Conservation (phyloP, 2,888 invertebrate genomes). For the Protonemura montana region DNA sequence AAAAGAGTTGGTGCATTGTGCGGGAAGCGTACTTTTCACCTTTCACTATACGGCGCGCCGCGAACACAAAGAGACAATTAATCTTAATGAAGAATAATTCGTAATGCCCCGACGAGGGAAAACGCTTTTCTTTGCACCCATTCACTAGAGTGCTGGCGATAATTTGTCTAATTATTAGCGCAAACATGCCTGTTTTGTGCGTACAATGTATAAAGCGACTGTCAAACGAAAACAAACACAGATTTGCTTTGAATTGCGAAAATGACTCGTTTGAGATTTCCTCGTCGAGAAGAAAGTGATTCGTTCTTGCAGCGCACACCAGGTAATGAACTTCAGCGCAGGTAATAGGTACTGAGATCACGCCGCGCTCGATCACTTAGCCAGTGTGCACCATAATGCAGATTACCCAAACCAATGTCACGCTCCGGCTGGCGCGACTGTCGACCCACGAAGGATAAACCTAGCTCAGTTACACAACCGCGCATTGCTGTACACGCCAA, state of each 20-base stretch:
- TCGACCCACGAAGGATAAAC: neutral
- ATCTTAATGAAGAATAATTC: neutral
- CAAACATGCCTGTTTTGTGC: neutral
- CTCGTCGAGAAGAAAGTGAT: neutral
- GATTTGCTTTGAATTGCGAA: neutral
- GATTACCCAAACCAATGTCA: neutral
- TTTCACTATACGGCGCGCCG: neutral
- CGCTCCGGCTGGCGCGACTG: neutral
- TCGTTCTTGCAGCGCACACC: neutral
- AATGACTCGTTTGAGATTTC: neutral
- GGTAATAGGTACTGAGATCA: neutral
- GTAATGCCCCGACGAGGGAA: neutral
- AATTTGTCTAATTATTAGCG: neutral
- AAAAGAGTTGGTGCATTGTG: neutral
- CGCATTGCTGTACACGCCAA: neutral
- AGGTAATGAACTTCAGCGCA: neutral
- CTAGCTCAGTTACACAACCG: neutral
- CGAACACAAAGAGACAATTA: neutral
- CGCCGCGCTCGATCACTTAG: neutral
- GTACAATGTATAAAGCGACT: neutral
- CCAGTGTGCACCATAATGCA: neutral
- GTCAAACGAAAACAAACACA: neutral
- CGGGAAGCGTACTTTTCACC: neutral
- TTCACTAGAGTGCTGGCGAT: neutral
- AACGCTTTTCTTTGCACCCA: neutral